These are phyloP conservation scores for Noctua fimbriata DNA, from an alignment of 2,888 invertebrate genomes.

Conservation along the genomic window DNA sequence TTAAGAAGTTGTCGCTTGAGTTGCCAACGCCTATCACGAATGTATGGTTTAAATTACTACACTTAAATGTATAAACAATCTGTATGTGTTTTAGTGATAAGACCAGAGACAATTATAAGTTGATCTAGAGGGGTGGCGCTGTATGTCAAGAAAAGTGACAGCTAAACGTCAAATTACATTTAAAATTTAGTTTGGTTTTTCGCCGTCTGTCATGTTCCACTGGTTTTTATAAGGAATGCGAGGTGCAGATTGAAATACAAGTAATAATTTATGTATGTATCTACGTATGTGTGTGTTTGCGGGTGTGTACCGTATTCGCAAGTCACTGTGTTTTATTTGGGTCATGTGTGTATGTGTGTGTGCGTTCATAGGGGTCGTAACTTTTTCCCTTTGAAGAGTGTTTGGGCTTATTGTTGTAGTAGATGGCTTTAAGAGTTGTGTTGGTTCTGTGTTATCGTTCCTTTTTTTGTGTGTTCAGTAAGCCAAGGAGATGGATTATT, in stretches of 20 bases:
- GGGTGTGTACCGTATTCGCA: conserved; percentile 41
- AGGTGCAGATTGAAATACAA: conserved; percentile 41
- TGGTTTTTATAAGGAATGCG: conserved; percentile 19
- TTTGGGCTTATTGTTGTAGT: conserved; percentile 42
- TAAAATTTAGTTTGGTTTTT: background rate
- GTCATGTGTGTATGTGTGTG: conserved; percentile 51
- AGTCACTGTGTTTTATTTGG: conserved; percentile 59
- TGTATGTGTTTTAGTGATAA: conserved; percentile 45
- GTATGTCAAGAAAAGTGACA: conserved; percentile 9
- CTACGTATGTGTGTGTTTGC: conserved; percentile 14
- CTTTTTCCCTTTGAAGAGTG: conserved; percentile 45
- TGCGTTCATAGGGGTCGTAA: conserved; percentile 39
- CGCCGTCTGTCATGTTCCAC: conserved; percentile 7
- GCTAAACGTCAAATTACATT: conserved; percentile 14
- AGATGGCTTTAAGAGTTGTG: conserved; percentile 31
- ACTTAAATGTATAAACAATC: conserved; percentile 54
- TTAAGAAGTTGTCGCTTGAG: conserved; percentile 67
- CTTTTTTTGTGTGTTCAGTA: background rate
- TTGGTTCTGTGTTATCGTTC: conserved; percentile 16
- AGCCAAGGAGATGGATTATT: background rate
- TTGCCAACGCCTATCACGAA: conserved; percentile 53
- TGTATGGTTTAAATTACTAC: conserved; percentile 62
- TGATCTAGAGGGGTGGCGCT: conserved; percentile 6
- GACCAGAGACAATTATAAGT: conserved; percentile 9
- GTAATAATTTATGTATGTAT: conserved; percentile 41